These are phyloP conservation scores for Aspidiotus destructor DNA, from an alignment of 2,888 invertebrate species.

Conservation along the genomic window DNA sequence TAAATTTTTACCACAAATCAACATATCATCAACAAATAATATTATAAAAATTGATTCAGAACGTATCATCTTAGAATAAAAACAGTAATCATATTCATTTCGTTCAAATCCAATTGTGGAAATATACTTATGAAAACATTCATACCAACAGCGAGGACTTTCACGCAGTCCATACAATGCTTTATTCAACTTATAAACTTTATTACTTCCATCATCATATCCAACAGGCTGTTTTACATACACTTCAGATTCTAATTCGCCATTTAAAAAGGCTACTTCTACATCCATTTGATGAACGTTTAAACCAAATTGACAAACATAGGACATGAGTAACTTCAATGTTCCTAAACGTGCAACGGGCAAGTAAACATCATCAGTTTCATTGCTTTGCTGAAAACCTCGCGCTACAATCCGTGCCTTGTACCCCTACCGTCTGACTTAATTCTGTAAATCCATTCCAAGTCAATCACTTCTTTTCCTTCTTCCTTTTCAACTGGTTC, in stretches of 20 bases:
- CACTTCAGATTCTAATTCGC: slow-evolving; percentile 38
- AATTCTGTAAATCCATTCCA: slow-evolving; percentile 20
- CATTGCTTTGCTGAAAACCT: slow-evolving; percentile 35
- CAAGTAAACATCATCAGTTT: slow-evolving; percentile 35
- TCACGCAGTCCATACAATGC: slow-evolving; percentile 34
- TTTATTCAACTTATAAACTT: slow-evolving; percentile 33
- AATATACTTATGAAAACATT: slow-evolving; percentile 11
- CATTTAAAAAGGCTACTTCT: slow-evolving; percentile 38
- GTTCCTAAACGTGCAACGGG: slow-evolving; percentile 38
- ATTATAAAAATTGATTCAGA: slow-evolving; percentile 8
- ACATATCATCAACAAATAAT: slow-evolving; percentile 31
- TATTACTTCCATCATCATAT: slow-evolving; percentile 24
- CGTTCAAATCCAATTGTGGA: slow-evolving; percentile 32
- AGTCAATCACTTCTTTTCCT: slow-evolving; percentile 5
- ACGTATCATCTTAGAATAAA: not conserved
- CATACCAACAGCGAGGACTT: slow-evolving; percentile 33
- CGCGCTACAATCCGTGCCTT: slow-evolving; percentile 38
- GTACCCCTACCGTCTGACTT: slow-evolving; percentile 6
- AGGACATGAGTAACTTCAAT: slow-evolving; percentile 37
- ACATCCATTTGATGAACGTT: slow-evolving; percentile 39
- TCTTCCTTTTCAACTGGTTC: slow-evolving; percentile 6
- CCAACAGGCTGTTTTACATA: slow-evolving; percentile 36
- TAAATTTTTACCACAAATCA: slow-evolving; percentile 16
- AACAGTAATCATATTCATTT: slow-evolving; percentile 3
- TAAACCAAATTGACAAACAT: slow-evolving; percentile 36